phyloP scores from a whole-genome alignment of 2,797 vertebrate species.

The Bovichtus variegatus region DNA sequence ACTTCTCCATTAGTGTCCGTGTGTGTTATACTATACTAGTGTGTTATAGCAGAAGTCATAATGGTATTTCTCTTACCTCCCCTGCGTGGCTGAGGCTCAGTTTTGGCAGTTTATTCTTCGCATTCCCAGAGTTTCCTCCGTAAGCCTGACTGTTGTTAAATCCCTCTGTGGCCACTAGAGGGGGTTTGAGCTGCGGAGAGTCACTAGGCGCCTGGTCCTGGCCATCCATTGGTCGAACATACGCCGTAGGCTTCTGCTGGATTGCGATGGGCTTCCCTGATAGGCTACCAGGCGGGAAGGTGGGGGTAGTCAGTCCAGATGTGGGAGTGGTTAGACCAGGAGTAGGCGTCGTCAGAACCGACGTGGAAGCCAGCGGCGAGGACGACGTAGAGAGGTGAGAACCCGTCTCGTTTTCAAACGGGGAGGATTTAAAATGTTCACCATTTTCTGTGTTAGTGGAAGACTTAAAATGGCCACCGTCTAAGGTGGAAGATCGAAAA shows the following conservation, averaged over 20 bases:
- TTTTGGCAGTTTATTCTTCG: slow-evolving; percentile 95
- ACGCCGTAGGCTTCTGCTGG: slow-evolving; percentile 94
- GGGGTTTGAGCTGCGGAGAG: slow-evolving; percentile 93
- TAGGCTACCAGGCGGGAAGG: slow-evolving; percentile 89
- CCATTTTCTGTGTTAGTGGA: slow-evolving; percentile 68
- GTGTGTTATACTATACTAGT: too few relatives aligned
- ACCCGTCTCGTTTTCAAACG: slow-evolving; percentile 87
- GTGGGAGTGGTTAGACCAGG: slow-evolving; percentile 84
- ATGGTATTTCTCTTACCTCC: slow-evolving; percentile 91
- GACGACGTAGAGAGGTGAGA: slow-evolving; percentile 72
- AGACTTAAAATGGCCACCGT: slow-evolving; percentile 87
- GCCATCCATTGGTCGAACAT: slow-evolving; percentile 95
- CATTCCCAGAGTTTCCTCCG: slow-evolving; percentile 84
- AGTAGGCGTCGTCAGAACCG: slow-evolving; percentile 89
- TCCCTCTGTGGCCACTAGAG: slow-evolving; percentile 89
- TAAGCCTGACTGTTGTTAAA: slow-evolving; percentile 89
- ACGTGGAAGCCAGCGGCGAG: slow-evolving; percentile 94
- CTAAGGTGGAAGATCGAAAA: slow-evolving; percentile 83
- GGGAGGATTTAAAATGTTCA: slow-evolving; percentile 78
- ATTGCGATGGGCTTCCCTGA: slow-evolving; percentile 90
- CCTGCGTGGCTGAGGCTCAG: slow-evolving; percentile 92
- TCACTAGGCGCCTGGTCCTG: slow-evolving; percentile 93
- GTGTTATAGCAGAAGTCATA: too few relatives aligned
- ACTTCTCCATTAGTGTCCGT: too few relatives aligned
- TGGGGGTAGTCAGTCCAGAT: slow-evolving; percentile 88